A percentile compares a stretch with the other conserved stretches of the same genome.
Evolutionary conservation across 2,113 vertebrate genomes (phyloP).

Genomic region (Salvator merianae): DNA sequence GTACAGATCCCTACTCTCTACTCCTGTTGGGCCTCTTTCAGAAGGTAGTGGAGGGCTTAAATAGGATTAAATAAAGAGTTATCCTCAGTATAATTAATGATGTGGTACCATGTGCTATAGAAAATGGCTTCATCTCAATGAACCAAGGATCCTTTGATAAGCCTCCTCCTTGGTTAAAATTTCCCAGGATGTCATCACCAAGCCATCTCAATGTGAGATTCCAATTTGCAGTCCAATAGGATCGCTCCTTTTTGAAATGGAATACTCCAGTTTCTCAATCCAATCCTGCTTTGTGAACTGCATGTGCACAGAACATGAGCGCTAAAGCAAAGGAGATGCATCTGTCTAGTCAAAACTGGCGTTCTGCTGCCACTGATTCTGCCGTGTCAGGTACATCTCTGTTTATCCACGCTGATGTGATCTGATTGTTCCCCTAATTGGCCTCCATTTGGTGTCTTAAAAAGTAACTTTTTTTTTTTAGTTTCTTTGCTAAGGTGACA

Average conservation of each 20-base stretch:
- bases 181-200: neutral
- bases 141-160: too few relatives aligned
- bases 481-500: conserved; percentile 68
- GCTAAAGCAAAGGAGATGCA: neutral
- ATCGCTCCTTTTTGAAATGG: neutral
- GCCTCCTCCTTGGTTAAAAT: neutral
- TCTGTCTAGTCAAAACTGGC: neutral
- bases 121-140: too few relatives aligned
- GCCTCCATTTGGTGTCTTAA: conserved; percentile 55
- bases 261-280: neutral
- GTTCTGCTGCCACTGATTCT: neutral
- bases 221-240: neutral
- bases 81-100: too few relatives aligned
- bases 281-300: neutral
- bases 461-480: conserved; percentile 67
- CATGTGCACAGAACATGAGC: neutral
- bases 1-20: too few relatives aligned
- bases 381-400: conserved; percentile 4
- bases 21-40: too few relatives aligned
- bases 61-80: too few relatives aligned
- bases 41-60: too few relatives aligned
- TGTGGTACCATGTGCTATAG: too few relatives aligned
- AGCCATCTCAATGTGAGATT: neutral
- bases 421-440: conserved; percentile 31
- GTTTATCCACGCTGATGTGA: conserved; percentile 20